phyloP scores from a whole-genome alignment of 92 coral and sea anemone genomes.

The Bergia sp. region DNA sequence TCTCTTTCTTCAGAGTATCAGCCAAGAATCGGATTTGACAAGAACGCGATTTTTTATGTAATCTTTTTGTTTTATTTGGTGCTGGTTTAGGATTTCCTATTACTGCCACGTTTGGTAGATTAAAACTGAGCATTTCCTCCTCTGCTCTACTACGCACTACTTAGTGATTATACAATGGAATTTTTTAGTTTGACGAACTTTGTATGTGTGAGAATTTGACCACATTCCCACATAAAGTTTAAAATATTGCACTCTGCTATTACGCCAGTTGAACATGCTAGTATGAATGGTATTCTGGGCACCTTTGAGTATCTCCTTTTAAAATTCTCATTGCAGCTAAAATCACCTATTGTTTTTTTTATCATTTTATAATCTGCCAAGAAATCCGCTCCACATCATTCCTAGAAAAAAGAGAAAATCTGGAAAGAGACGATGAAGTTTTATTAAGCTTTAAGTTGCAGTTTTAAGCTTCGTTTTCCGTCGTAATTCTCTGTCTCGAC shows the following conservation, averaged over 20 bases:
- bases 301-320: neutral
- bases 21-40: neutral
- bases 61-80: neutral
- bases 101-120: neutral
- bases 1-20: neutral
- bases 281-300: neutral
- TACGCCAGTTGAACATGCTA: neutral
- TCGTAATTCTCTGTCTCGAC: neutral
- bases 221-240: neutral
- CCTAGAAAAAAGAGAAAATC: neutral
- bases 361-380: neutral
- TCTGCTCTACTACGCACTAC: neutral
- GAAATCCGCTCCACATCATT: neutral
- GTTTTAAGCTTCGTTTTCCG: neutral
- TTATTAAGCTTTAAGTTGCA: too few relatives aligned
- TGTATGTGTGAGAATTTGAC: neutral
- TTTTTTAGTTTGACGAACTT: neutral
- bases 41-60: too few relatives aligned
- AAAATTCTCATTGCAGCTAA: neutral
- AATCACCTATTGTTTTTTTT: too few relatives aligned
- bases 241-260: neutral
- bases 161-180: too few relatives aligned
- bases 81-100: neutral
- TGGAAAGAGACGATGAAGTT: neutral
- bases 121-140: neutral